Percentiles rank a stretch among this genome's conserved stretches.
These are phyloP conservation scores for Adelges cooleyi DNA, from an alignment of 1,140 invertebrate species.

Conservation along the genomic window DNA sequence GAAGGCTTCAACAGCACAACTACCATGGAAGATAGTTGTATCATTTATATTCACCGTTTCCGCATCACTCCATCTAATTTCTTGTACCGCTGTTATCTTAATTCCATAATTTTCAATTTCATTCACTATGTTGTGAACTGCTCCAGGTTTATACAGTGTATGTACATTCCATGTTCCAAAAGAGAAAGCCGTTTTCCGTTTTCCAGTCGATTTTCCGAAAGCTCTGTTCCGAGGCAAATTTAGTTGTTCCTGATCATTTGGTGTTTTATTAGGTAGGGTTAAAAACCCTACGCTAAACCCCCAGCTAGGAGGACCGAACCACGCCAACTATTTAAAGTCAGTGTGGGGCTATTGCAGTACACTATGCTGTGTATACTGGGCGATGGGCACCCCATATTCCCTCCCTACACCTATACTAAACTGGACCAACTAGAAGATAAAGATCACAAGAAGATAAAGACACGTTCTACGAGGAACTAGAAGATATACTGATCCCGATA, in stretches of 20 bases:
- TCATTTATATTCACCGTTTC: neutral
- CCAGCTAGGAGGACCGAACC: no score
- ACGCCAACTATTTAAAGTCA: no score
- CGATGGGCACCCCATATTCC: no score
- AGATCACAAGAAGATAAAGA: no score
- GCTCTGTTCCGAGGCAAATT: neutral
- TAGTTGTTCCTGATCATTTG: neutral
- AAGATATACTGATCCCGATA: neutral
- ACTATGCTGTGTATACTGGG: no score
- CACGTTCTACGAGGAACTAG: neutral
- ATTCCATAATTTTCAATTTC: slow-evolving; percentile 29
- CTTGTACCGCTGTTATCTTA: slow-evolving; percentile 30
- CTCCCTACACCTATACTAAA: no score
- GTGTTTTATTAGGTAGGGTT: neutral
- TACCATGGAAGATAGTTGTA: slow-evolving; percentile 19
- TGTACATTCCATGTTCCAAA: slow-evolving; percentile 31
- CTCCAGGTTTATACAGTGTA: slow-evolving; percentile 24
- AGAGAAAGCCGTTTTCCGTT: slow-evolving; percentile 1
- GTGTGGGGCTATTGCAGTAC: no score
- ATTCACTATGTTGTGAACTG: slow-evolving; percentile 15
- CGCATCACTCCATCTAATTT: slow-evolving; percentile 27
- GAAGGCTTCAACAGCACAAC: neutral
- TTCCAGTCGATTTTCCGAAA: slow-evolving; percentile 4
- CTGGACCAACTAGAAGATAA: no score
- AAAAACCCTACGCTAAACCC: no score